A percentile compares a stretch with the other conserved stretches of the same genome.
phyloP scores from a whole-genome alignment of 2,113 vertebrate species.

The Speoplatyrhinus poulsoni region DNA sequence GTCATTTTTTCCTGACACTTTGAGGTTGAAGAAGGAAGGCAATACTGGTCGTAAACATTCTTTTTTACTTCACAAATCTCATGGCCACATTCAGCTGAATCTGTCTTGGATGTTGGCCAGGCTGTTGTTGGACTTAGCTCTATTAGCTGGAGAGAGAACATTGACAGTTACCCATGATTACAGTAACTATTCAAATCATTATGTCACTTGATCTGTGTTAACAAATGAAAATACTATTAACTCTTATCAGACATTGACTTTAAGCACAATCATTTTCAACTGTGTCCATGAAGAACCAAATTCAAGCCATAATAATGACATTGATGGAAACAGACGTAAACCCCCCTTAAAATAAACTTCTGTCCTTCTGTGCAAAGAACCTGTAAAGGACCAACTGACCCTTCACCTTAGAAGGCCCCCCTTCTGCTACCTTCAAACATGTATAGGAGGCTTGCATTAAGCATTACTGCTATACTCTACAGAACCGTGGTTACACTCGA shows the following conservation, averaged over 20 bases:
- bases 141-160: constrained; percentile 82
- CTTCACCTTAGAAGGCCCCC: constrained; percentile 1
- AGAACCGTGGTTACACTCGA: neutral
- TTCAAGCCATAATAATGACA: neutral
- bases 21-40: neutral
- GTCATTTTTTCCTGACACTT: too few species aligned
- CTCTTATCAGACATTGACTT: neutral
- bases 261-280: neutral
- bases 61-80: neutral
- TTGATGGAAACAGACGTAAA: neutral
- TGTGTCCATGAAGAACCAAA: neutral
- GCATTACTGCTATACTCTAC: constrained; percentile 23
- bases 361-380: constrained; percentile 2
- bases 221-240: neutral
- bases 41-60: neutral
- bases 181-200: neutral
- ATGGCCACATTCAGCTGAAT: constrained; percentile 77
- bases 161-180: neutral
- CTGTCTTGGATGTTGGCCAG: constrained; percentile 93
- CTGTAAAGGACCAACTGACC: neutral
- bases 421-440: neutral
- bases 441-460: constrained; percentile 29
- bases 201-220: too few species aligned
- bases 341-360: neutral
- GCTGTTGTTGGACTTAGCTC: constrained; percentile 86